Conservation (phyloP, 2,797 vertebrate genomes). For the Fratercula arctica region DNA sequence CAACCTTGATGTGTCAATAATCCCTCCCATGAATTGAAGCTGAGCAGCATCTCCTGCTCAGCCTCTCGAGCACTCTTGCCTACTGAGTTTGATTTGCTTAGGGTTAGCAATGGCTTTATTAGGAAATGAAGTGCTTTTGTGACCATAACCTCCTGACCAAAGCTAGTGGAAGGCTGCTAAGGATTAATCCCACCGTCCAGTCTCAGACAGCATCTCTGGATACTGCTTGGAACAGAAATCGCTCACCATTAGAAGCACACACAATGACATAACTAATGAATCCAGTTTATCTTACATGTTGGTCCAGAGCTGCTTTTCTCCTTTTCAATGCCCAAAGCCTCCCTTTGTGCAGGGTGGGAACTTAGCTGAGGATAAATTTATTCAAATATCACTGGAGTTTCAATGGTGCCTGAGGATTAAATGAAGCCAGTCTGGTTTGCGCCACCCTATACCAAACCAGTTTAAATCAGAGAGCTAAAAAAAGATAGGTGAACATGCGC, state of each 20-base stretch:
- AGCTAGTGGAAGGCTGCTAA: neutral
- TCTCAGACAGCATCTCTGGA: neutral
- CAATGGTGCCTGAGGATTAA: neutral
- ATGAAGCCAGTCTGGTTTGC: neutral
- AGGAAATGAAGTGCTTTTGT: neutral
- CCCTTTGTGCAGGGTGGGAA: neutral
- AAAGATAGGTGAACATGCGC: neutral
- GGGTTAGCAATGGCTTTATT: neutral
- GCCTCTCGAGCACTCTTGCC: neutral
- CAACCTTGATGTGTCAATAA: neutral
- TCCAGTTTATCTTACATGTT: accelerated
- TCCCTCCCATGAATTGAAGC: neutral
- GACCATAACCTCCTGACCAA: neutral
- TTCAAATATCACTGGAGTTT: neutral
- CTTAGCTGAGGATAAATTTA: neutral
- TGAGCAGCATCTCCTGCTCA: slow-evolving; percentile 4
- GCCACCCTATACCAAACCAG: neutral
- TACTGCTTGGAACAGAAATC: neutral
- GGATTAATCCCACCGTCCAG: neutral
- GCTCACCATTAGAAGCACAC: accelerated
- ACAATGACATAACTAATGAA: neutral
- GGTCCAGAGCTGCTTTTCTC: neutral
- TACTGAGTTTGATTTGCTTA: neutral
- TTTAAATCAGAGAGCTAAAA: neutral
- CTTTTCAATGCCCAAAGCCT: neutral